Evolutionary conservation across 2,113 vertebrate genomes (phyloP).

Genomic region (Nycticorax nycticorax): DNA sequence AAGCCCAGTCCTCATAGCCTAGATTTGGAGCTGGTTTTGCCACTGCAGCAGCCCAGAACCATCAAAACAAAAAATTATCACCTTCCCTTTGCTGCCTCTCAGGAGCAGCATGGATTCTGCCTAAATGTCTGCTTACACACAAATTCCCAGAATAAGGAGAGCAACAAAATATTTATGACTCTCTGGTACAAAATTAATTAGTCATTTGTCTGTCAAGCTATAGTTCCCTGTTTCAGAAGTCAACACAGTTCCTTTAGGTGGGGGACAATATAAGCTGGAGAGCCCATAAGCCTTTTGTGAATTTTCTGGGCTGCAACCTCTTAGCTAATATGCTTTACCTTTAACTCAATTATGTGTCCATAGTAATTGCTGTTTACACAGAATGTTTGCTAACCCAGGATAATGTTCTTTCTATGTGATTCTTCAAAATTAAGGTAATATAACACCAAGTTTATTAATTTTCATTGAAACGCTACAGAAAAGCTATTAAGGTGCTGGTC

Average conservation of each 20-base stretch:
- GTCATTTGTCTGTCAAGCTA: neutral
- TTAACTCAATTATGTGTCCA: neutral
- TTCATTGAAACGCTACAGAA: neutral
- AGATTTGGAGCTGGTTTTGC: neutral
- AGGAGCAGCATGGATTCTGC: neutral
- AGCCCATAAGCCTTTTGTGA: neutral
- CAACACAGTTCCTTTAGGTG: neutral
- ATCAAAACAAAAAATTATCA: neutral
- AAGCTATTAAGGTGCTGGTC: neutral
- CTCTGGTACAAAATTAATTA: neutral
- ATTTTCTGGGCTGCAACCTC: neutral
- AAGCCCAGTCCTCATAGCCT: neutral
- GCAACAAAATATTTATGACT: neutral
- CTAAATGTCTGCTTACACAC: neutral
- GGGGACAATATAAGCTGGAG: neutral
- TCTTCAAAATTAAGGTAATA: slow-evolving; percentile 13
- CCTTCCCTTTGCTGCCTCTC: neutral
- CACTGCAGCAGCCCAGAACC: neutral
- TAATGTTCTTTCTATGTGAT: neutral
- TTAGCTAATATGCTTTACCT: neutral
- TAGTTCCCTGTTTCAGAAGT: neutral
- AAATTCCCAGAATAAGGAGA: neutral
- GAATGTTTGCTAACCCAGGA: neutral
- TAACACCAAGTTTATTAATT: neutral
- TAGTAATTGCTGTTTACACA: neutral